phyloP scores from a whole-genome alignment of 2,888 invertebrate genomes.

The Drosophila picticornis region DNA sequence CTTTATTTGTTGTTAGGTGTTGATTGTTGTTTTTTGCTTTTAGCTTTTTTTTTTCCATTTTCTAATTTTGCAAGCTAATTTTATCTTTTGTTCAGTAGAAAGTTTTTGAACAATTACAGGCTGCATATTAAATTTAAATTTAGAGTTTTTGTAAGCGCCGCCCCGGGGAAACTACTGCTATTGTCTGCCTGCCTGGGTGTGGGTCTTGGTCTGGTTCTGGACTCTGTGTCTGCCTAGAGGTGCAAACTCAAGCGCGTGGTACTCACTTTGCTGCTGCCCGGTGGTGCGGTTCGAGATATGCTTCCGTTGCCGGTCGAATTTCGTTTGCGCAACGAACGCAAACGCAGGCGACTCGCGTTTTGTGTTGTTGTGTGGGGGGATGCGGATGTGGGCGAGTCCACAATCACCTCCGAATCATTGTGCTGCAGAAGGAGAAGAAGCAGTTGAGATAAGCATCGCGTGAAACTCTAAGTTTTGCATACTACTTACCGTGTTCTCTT shows the following conservation, averaged over 20 bases:
- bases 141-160: not conserved
- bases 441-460: not conserved
- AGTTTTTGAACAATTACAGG: slow-evolving; percentile 9
- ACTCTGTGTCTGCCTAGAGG: slow-evolving; percentile 46
- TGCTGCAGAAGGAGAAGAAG: slow-evolving; percentile 43
- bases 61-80: slow-evolving; percentile 5
- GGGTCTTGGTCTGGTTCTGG: not conserved
- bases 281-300: slow-evolving; percentile 22
- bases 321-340: slow-evolving; percentile 62
- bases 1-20: slow-evolving; percentile 35
- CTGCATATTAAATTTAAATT: slow-evolving; percentile 7
- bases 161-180: slow-evolving; percentile 17
- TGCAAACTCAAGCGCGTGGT: slow-evolving; percentile 63
- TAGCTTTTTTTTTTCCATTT: slow-evolving; percentile 22
- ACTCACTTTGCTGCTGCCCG: slow-evolving; percentile 69
- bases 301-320: slow-evolving; percentile 8
- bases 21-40: slow-evolving; percentile 19
- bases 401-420: slow-evolving; percentile 77
- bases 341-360: slow-evolving; percentile 39
- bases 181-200: slow-evolving; percentile 10
- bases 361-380: slow-evolving; percentile 8
- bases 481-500: slow-evolving; percentile 40
- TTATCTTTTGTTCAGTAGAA: not conserved
- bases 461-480: not conserved
- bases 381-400: slow-evolving; percentile 71